Percentiles rank a stretch among this genome's conserved stretches.
Evolutionary conservation across 2,797 vertebrate species (phyloP).

Genomic region (Platalea minor): DNA sequence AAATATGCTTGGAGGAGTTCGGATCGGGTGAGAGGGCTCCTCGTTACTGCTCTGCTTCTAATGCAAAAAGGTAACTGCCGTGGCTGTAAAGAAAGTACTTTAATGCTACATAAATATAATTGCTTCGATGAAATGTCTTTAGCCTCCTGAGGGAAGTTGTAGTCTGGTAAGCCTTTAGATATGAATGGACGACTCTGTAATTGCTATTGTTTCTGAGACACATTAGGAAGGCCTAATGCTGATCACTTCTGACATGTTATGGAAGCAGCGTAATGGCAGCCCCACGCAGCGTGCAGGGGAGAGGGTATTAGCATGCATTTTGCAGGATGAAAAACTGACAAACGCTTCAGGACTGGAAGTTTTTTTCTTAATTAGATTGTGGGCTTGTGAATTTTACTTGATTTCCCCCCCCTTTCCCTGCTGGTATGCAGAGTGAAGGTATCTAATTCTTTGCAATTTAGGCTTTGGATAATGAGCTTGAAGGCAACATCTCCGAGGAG

Average conservation of each 20-base stretch:
- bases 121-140: slow-evolving; percentile 62
- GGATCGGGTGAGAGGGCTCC: not conserved
- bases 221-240: slow-evolving; percentile 44
- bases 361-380: slow-evolving; percentile 21
- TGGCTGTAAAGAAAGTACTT: slow-evolving; percentile 24
- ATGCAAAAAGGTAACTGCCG: not conserved
- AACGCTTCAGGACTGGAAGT: slow-evolving; percentile 13
- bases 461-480: slow-evolving; percentile 31
- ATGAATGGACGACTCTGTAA: slow-evolving; percentile 60
- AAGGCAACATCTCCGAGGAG: slow-evolving; percentile 19
- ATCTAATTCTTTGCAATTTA: slow-evolving; percentile 23
- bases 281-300: not conserved
- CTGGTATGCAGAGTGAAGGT: not conserved
- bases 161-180: slow-evolving; percentile 57
- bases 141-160: slow-evolving; percentile 62
- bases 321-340: slow-evolving; percentile 17
- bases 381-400: not conserved
- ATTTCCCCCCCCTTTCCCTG: not conserved
- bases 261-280: not conserved
- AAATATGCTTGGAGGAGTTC: not conserved
- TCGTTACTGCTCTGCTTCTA: not conserved
- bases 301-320: not conserved
- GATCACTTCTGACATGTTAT: slow-evolving; percentile 30
- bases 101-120: slow-evolving; percentile 62
- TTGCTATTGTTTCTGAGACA: slow-evolving; percentile 58